A percentile compares a stretch with the other conserved stretches of the same genome.
Conservation (phyloP, 2,888 invertebrate species). For the Lasioglossum zephyrum region DNA sequence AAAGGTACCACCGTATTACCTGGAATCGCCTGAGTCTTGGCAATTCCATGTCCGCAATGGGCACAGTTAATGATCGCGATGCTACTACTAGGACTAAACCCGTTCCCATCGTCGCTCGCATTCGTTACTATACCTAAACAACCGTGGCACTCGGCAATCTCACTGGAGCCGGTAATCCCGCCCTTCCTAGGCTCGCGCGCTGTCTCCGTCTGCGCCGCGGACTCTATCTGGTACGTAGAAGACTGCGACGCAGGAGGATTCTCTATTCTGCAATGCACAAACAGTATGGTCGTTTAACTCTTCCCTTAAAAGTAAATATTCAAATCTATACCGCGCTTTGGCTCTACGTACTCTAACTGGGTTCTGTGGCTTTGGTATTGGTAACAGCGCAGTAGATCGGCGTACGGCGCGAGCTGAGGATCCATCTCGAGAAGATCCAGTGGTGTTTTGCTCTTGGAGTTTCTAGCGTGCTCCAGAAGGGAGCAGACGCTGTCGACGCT, state of each 20-base stretch:
- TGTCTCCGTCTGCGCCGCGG: conserved; percentile 60
- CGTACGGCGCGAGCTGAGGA: conserved; percentile 84
- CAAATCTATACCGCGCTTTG: not conserved
- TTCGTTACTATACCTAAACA: conserved; percentile 63
- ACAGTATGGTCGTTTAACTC: not conserved
- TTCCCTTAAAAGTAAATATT: not conserved
- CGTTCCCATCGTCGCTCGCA: conserved; percentile 59
- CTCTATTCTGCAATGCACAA: conserved; percentile 60
- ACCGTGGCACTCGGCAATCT: conserved; percentile 67
- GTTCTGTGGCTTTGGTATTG: conserved; percentile 78
- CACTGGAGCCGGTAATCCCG: conserved; percentile 53
- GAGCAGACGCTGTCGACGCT: conserved; percentile 75
- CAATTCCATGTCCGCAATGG: conserved; percentile 66
- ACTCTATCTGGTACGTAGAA: conserved; percentile 63
- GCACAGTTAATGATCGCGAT: conserved; percentile 60
- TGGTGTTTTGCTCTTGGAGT: conserved; percentile 89
- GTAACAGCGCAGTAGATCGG: conserved; percentile 86
- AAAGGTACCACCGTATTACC: conserved; percentile 52
- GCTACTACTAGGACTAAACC: conserved; percentile 71
- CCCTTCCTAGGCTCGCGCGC: conserved; percentile 28
- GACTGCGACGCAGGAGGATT: conserved; percentile 58
- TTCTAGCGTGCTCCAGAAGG: conserved; percentile 84
- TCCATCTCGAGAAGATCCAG: conserved; percentile 87
- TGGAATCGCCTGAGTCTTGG: conserved; percentile 63
- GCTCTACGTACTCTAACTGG: conserved; percentile 67